Evolutionary conservation across 2,797 vertebrate species (phyloP), one percentile per base, ranked within the genome.

Genomic region (Perodicticus potto): DNA sequence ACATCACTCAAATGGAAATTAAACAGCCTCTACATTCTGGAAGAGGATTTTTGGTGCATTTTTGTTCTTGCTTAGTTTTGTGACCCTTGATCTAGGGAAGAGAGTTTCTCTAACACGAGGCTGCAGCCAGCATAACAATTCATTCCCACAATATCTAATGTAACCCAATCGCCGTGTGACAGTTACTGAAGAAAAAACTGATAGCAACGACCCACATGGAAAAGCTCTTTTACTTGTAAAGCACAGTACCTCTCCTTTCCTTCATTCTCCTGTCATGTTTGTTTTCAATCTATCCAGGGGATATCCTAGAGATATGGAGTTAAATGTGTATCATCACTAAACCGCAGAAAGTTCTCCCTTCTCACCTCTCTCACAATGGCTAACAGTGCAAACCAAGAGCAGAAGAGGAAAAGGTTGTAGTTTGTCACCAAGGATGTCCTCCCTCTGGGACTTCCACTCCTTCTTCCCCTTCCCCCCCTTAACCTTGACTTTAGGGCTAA

Each of bases 141-240:
- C 59, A 84, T 98, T 99, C 98, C 98, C 98, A 98, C 98, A 98
- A 97, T 97, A 95, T 94, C 97, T 97, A 86, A 96, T 98, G 98
- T 98, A 99, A 99, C 96, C 97, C 98, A 98, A 98, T 99, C 97
- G 25, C 98, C 96, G 96, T 99, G 98, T 82, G 98, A 98, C 97
- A 98, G 97, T 96, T 93, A 96, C 96, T 97, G 95, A 98, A 97
- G 97, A 98, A 98, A 95, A 92, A 95, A 92, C 94, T 97, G 96
- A 95, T 70, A 97, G 92, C 97, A 77, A 53, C 11, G 43, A 55
- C 14, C 85, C 84, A 69, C 95, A 19, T 23, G 72, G 88, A 96
- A 93, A 97, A 95, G 37, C 25, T 45, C 96, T 87, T 95, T 95
- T 61, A 32, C 53, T 89, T 97, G 93, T 80, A 74, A 97, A 93